phyloP scores from a whole-genome alignment of 2,888 invertebrate genomes.

The Nephrotoma appendiculata region DNA sequence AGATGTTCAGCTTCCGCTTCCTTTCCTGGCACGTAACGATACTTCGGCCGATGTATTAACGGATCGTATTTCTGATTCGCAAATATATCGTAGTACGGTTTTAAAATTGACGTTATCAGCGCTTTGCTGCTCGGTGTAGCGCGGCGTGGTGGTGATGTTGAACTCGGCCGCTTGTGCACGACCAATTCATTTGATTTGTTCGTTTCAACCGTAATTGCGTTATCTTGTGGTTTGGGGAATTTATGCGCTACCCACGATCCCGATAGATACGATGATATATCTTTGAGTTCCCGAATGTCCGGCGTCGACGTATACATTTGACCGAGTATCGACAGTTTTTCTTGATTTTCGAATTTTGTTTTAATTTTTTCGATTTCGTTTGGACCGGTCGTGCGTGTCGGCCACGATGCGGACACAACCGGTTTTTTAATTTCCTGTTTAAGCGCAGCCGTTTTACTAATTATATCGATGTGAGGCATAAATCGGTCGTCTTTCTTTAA shows the following conservation, averaged over 20 bases:
- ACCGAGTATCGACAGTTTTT: constrained; percentile 46
- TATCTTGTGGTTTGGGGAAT: constrained; percentile 54
- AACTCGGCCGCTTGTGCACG: constrained; percentile 24
- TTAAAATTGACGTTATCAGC: constrained; percentile 30
- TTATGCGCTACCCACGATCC: constrained; percentile 71
- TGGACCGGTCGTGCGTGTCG: constrained; percentile 16
- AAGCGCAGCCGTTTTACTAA: constrained; percentile 66
- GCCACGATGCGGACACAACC: constrained; percentile 11
- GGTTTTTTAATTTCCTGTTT: constrained; percentile 35
- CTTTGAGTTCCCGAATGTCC: constrained; percentile 57
- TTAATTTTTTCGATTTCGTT: constrained; percentile 61
- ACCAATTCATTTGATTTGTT: constrained; percentile 21
- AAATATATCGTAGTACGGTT: constrained; percentile 36
- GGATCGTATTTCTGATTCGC: constrained; percentile 60
- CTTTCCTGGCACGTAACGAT: constrained; percentile 52
- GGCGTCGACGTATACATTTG: constrained; percentile 72
- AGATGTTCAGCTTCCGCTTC: constrained; percentile 17
- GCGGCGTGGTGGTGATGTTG: constrained; percentile 34
- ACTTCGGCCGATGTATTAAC: constrained; percentile 55
- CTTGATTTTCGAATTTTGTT: constrained; percentile 49
- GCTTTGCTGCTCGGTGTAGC: constrained; percentile 26
- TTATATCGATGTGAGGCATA: constrained; percentile 84
- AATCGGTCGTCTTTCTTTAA: constrained; percentile 53
- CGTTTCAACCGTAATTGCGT: constrained; percentile 47
- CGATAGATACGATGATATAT: constrained; percentile 62